Conservation (phyloP, 2,113 vertebrate genomes). For the Lamprologus callipterus region DNA sequence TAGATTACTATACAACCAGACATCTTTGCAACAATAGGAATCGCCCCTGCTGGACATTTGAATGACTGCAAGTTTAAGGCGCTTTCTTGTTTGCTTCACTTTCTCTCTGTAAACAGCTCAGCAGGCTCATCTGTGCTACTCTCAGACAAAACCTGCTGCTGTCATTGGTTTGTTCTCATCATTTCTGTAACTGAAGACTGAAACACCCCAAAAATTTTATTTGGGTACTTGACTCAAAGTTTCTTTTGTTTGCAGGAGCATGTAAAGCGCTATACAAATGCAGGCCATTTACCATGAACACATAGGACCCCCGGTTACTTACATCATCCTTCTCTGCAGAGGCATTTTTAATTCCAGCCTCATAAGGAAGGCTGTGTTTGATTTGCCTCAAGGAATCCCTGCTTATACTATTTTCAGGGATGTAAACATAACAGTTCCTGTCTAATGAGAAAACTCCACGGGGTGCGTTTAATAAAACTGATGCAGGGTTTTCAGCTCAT, state of each 20-base stretch:
- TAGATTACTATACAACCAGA: not conserved
- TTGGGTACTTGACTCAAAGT: not conserved
- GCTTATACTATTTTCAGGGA: not conserved
- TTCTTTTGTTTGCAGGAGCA: not conserved
- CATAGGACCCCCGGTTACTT: not conserved
- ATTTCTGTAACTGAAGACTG: not conserved
- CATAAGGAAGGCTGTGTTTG: not conserved
- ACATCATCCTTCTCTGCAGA: not conserved
- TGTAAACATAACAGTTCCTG: not conserved
- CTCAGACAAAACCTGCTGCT: accelerated
- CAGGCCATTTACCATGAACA: not conserved
- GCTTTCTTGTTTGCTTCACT: accelerated
- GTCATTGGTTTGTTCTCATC: not conserved
- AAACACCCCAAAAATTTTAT: accelerated
- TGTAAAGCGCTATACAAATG: not conserved
- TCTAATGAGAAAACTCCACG: not conserved
- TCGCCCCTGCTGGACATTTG: not conserved
- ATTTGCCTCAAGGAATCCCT: not conserved
- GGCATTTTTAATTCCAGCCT: not conserved
- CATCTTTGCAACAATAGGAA: not conserved
- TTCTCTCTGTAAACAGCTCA: not conserved
- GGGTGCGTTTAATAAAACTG: not conserved
- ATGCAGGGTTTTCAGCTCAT: not conserved
- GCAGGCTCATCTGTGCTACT: not conserved
- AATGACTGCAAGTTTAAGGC: not conserved